These are phyloP conservation scores for Philereme transversata DNA, from an alignment of 2,888 invertebrate genomes.

Conservation along the genomic window DNA sequence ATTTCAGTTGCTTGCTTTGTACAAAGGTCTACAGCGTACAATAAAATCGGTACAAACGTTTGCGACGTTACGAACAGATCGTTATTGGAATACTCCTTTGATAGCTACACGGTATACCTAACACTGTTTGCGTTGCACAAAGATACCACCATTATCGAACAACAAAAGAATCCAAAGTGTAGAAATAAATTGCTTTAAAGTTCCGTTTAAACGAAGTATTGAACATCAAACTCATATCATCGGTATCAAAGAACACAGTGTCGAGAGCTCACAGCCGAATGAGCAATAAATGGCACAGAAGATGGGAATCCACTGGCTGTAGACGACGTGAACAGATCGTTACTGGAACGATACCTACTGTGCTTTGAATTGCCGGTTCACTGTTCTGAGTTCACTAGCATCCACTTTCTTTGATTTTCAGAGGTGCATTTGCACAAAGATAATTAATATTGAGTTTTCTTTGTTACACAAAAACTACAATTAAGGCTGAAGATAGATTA, in stretches of 20 bases:
- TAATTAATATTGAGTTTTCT: neutral
- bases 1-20: no score
- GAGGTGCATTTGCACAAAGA: constrained; percentile 14
- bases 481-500: neutral
- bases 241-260: constrained; percentile 18
- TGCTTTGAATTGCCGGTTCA: constrained; percentile 13
- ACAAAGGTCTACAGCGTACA: no score
- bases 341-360: constrained; percentile 26
- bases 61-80: no score
- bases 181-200: no score
- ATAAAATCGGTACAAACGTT: no score
- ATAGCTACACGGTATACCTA: no score
- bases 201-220: constrained; percentile 5
- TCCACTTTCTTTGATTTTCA: neutral
- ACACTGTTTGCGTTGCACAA: neutral
- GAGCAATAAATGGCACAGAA: constrained; percentile 27
- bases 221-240: constrained; percentile 13
- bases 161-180: no score
- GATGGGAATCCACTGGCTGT: constrained; percentile 21
- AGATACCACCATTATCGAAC: no score
- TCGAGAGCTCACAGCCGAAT: constrained; percentile 18
- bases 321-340: constrained; percentile 25
- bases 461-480: no score
- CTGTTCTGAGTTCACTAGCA: constrained; percentile 1
- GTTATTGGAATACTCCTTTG: no score